These are phyloP conservation scores for Mus minutoides DNA, from an alignment of 2,797 vertebrate genomes.

Conservation along the genomic window DNA sequence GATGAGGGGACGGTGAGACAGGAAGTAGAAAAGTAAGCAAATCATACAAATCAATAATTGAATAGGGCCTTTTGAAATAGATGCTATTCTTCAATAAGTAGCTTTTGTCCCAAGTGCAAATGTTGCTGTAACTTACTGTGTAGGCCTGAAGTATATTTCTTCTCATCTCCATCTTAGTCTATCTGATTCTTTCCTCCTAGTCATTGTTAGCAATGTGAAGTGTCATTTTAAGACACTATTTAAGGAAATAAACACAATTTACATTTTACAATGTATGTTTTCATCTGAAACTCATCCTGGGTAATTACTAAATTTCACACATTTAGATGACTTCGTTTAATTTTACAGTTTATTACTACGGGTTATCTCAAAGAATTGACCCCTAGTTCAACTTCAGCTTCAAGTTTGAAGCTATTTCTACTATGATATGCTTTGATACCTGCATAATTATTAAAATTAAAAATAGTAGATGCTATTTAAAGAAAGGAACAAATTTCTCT, in stretches of 20 bases:
- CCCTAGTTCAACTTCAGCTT: not conserved
- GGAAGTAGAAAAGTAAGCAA: not conserved
- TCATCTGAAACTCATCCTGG: not conserved
- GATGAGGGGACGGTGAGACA: not conserved
- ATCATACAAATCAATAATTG: not conserved
- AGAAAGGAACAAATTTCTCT: not conserved
- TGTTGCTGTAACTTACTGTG: not conserved
- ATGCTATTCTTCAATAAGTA: not conserved
- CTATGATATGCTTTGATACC: not conserved
- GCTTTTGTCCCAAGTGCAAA: not conserved
- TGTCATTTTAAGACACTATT: not conserved
- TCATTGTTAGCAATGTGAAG: not conserved
- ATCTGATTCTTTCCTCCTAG: not conserved
- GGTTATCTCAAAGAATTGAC: not conserved
- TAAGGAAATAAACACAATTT: not conserved
- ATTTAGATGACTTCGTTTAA: not conserved
- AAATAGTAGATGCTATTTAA: constrained; percentile 11
- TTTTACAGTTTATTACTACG: not conserved
- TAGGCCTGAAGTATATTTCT: not conserved
- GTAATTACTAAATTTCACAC: not conserved
- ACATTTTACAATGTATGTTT: not conserved
- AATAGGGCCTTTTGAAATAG: not conserved
- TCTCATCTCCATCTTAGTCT: not conserved
- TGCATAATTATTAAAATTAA: constrained; percentile 19
- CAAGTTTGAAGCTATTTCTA: not conserved